Base-by-base conservation (phyloP, 2,888 invertebrate genomes). In the Timema podura region DNA sequence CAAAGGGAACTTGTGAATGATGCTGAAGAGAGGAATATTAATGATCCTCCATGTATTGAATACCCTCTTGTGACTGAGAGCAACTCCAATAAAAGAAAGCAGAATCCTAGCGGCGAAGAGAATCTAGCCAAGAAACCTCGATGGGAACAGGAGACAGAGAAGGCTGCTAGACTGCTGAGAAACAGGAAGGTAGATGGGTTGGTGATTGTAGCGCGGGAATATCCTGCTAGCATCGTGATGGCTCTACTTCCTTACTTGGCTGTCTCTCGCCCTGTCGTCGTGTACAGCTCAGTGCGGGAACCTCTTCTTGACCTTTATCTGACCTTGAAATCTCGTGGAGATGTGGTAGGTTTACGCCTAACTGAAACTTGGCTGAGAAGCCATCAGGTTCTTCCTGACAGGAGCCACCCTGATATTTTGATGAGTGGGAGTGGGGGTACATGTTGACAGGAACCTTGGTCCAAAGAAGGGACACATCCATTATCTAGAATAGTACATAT, bases 361-460 rank as follows among this genome's bases (percentile, higher is more conserved):
- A 88, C 90, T 57, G 92, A 92, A 75, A 95, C 92, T 77, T 98
- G 96, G 89, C 83, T 94, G 80, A 86, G 97, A 75, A 88, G 90
- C 76, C 96, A 96, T 84, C 98, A 98, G 86, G 90, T 95, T 48
- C 82, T 96, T 73, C 90, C 92, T 2, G 90, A 93, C 74, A 86
- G 98, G 80, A 98, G 98, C 16, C 98, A 98, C 85, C 98, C 98
- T 1, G 91, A 93, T 79, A 95, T 98, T 49, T 88, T 88, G 76
- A 98, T 96, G 91, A 92, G 89, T 79, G 91, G 89, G 64, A 88
- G 88, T 71, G 93, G 97, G 78, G 98, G 98, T n/a, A n/a, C n/a
- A n/a, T n/a, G n/a, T n/a, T n/a, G n/a, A n/a, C n/a, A n/a, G n/a
- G n/a, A n/a, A n/a, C n/a, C n/a, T n/a, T n/a, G n/a, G n/a, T n/a